Evolutionary conservation across 2,113 vertebrate species (phyloP), one percentile per base, ranked within the genome.

Genomic region (Meleagris gallopavo): DNA sequence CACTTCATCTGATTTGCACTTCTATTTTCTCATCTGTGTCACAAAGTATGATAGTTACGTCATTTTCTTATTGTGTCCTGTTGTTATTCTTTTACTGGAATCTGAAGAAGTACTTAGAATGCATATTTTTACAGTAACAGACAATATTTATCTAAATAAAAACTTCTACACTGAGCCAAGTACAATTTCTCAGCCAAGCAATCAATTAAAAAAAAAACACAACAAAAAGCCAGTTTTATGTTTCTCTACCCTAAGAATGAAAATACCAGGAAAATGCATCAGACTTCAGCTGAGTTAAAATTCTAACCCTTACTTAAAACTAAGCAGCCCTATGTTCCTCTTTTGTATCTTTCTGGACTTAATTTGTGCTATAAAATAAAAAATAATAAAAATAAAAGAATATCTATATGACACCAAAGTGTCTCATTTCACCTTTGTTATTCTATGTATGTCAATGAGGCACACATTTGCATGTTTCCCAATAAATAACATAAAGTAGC

Each of bases 21-120:
- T 94, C 67, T 36, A 32, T 61, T 86, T 95, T 94, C 32, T 41
- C 40, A 90, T 65, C 89, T 93, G 70, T 94, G 94, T 94, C 95
- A 92, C 86, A 83, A 94, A 92, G 84, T 82, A 74, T 75, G 20
- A 20, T 36, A 74, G 60, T 36, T 55, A n/a, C 1, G 11, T 27
- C 8, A 2, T 69, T 58, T 89, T 84, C n/a, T 36, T 43, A 75
- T 5, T 36, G 16, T 29, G 29, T 2, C 58, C 19, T 38, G 2
- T 38, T 38, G 2, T 55, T 76, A 40, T 15, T 46, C 9, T 86
- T 46, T 43, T 72, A 40, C 14, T 70, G 13, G 27, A 34, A 84
- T 19, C 80, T 19, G 4, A 69, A 4, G 52, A n/a, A 70, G n/a
- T n/a, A 81, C 2, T 6, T 24, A 62, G 0, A 2, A 16, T 74